Base-by-base conservation (phyloP, 1,140 invertebrate species). In the Luehdorfia chinensis region DNA sequence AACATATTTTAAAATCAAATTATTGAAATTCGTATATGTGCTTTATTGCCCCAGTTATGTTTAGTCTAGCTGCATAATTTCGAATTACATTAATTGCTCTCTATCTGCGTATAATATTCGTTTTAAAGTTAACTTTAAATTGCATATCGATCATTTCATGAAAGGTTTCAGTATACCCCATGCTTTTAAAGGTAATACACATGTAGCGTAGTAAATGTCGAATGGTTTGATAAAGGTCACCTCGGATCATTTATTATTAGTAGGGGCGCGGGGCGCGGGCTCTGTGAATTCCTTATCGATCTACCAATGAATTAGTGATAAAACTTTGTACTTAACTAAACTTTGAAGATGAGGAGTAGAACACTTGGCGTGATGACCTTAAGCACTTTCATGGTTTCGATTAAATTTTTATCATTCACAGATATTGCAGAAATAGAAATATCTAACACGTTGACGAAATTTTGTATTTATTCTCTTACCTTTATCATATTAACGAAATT, bases 201-300 rank as follows among this genome's bases (percentile, higher is more conserved):
- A 45, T 46, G 45, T 54, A 46, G 31, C 15, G 23, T 25, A 63
- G 21, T 47, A 66, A 66, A 66, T 64, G 60, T 66, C 65, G 51
- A 68, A 66, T 60, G 47, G 51, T 66, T 63, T 66, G 59, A 66
- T 56, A 66, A 65, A 72, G 65, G 68, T 66, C 65, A 64, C 46
- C 30, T 18, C 18, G 37, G n/a, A 47, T 66, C 54, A 68, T 68
- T 61, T 64, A 66, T 66, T 66, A 64, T 59, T 59, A 55, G 50
- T 47, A 21, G 47, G 16, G 21, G 33, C 47, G 25, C 27, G 36
- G 28, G 31, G 34, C n/a, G 48, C 28, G 44, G 37, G 25, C 21
- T 32, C 19, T 27, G 51, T 53, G 45, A 60, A 52, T 52, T 53
- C 23, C 31, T 49, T 52, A 55, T 51, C 32, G 47, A 53, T 55